Evolutionary conservation across 2,888 invertebrate species (phyloP).

Genomic region (Octonoba sinensis): DNA sequence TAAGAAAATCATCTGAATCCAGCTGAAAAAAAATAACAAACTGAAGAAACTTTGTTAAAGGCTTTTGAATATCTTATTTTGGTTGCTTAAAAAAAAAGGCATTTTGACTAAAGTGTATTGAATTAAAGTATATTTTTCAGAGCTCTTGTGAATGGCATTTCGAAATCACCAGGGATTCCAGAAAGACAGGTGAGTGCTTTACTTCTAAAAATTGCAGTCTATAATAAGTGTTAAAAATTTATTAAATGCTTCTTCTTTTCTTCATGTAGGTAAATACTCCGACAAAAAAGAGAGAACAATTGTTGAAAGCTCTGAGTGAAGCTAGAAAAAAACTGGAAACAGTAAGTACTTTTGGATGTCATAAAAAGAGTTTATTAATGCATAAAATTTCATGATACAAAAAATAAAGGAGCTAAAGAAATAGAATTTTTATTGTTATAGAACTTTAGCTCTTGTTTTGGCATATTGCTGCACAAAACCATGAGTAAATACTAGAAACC

Average conservation of each 20-base stretch:
- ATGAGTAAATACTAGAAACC: too few species aligned
- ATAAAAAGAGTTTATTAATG: background rate
- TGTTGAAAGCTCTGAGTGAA: conserved; percentile 85
- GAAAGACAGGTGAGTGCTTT: conserved; percentile 54
- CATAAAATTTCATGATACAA: background rate
- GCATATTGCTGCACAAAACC: too few species aligned
- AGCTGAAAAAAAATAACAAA: too few species aligned
- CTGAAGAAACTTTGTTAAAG: too few species aligned
- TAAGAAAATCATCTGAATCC: too few species aligned
- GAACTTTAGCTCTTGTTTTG: background rate
- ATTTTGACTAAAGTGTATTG: too few species aligned
- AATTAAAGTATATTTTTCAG: conserved; percentile 10
- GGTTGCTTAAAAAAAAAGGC: too few species aligned
- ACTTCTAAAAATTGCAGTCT: background rate
- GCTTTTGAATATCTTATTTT: too few species aligned
- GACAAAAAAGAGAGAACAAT: conserved; percentile 77
- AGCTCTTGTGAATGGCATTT: conserved; percentile 32
- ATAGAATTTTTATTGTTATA: background rate
- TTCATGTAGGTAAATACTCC: conserved; percentile 32
- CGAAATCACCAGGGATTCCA: conserved; percentile 15
- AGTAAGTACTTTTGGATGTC: conserved; percentile 75
- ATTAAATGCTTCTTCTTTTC: background rate
- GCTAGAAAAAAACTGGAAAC: conserved; percentile 88
- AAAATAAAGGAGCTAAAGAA: background rate
- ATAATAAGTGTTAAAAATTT: background rate